Conservation (phyloP, 64 coral and sea anemone species). For the Montipora sp. region DNA sequence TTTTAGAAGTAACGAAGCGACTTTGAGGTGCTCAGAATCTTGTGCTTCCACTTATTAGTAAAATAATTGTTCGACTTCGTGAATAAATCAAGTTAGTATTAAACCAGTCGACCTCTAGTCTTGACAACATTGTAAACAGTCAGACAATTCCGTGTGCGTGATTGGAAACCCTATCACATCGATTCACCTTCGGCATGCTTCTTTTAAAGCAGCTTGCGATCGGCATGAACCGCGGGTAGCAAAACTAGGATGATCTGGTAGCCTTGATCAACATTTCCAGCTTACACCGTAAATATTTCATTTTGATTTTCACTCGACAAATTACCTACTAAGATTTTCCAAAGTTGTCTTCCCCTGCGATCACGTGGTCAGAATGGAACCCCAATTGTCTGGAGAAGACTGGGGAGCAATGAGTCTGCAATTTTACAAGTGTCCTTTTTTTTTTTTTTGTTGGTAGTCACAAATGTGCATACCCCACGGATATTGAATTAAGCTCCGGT, state of each 20-base stretch:
- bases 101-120: neutral
- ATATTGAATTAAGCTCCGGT: too few relatives aligned
- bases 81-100: neutral
- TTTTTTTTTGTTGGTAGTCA: too few relatives aligned
- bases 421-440: too few relatives aligned
- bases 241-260: neutral
- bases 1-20: neutral
- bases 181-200: constrained; percentile 15
- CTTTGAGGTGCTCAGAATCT: neutral
- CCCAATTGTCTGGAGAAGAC: too few relatives aligned
- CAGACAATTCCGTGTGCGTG: neutral
- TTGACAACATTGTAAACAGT: neutral
- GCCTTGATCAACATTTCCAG: neutral
- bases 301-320: too few relatives aligned
- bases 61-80: neutral
- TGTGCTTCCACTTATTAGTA: neutral
- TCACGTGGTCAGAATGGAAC: too few relatives aligned
- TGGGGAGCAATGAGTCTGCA: too few relatives aligned
- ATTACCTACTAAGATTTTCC: too few relatives aligned
- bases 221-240: neutral
- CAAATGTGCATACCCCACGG: too few relatives aligned
- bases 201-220: neutral
- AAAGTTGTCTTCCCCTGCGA: too few relatives aligned
- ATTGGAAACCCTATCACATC: too few relatives aligned
- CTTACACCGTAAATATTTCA: neutral